phyloP scores from a whole-genome alignment of 2,888 invertebrate genomes.

The Podotricha telesiphe region DNA sequence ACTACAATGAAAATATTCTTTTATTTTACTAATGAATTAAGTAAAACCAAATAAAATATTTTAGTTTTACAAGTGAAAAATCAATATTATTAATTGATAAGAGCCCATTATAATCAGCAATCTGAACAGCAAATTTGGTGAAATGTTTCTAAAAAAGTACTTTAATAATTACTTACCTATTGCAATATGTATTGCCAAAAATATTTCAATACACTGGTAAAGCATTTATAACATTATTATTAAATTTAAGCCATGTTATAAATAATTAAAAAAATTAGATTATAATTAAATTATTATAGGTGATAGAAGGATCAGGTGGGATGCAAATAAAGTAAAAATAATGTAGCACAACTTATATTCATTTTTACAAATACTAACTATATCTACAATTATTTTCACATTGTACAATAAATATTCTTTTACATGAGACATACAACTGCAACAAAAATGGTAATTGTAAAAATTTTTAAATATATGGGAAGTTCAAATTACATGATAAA shows the following conservation, averaged over 20 bases:
- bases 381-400: slow-evolving; percentile 41
- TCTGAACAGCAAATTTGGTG: no score
- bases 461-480: slow-evolving; percentile 1
- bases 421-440: slow-evolving; percentile 22
- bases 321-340: not conserved
- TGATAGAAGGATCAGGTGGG: not conserved
- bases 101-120: no score
- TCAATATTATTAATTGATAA: no score
- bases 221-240: no score
- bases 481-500: slow-evolving; percentile 6
- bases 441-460: slow-evolving; percentile 9
- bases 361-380: slow-evolving; percentile 40
- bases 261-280: no score
- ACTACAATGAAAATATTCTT: slow-evolving; percentile 42
- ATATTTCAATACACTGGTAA: no score
- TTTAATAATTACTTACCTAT: no score
- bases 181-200: no score
- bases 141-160: no score
- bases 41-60: not conserved
- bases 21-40: slow-evolving; percentile 36
- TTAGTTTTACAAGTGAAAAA: not conserved
- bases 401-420: slow-evolving; percentile 38
- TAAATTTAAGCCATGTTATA: no score
- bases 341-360: slow-evolving; percentile 34
- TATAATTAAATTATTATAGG: no score